Conservation (phyloP, 2,797 vertebrate species). For the Enteromius fasciolatus region DNA sequence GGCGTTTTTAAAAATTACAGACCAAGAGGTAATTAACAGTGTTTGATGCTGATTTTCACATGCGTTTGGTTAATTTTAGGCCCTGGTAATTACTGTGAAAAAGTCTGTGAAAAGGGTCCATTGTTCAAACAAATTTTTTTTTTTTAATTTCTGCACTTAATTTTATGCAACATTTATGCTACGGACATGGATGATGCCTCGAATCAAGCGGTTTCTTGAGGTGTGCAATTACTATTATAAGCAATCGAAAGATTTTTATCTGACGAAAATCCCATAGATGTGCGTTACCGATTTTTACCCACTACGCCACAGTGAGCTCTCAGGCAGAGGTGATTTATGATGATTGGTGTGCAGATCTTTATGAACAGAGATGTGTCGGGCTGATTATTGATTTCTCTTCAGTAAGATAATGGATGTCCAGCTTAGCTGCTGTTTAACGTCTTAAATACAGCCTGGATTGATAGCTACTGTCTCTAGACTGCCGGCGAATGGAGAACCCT, state of each 20-base stretch:
- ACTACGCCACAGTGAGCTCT: neutral
- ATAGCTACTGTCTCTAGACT: conserved; percentile 4
- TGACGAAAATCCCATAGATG: neutral
- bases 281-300: neutral
- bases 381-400: conserved; percentile 30
- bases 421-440: conserved; percentile 15
- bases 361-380: conserved; percentile 30
- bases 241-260: neutral
- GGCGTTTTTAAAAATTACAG: neutral
- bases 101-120: neutral
- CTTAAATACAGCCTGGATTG: conserved; percentile 28
- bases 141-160: neutral
- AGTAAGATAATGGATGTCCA: conserved; percentile 16
- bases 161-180: neutral
- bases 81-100: neutral
- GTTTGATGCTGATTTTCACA: neutral
- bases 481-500: neutral
- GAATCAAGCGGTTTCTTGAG: neutral
- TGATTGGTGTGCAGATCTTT: conserved; percentile 37
- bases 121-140: neutral
- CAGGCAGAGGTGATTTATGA: conserved; percentile 33
- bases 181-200: neutral
- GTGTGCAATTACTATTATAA: neutral
- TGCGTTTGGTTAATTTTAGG: neutral
- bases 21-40: neutral